Evolutionary conservation across 1,140 invertebrate species (phyloP), one percentile per base, ranked within the genome.

Genomic region (Drosophila subpulchrella): DNA sequence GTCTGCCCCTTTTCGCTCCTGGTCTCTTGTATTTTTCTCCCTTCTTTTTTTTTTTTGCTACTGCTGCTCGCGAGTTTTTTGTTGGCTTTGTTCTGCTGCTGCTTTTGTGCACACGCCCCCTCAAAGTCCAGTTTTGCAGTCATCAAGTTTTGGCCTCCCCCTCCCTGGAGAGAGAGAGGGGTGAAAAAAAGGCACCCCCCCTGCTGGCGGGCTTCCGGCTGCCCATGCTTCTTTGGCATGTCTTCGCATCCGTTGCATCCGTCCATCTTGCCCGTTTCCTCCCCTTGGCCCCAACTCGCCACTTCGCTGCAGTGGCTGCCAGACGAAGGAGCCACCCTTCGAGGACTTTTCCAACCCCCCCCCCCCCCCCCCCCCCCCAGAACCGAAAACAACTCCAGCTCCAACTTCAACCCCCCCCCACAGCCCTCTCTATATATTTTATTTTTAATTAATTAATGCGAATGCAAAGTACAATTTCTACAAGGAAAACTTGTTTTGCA

Each of bases 381-480:
- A n/a, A 50, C 51, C 32, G 17, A 48, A 59, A 44, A 20, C 20
- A 48, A 59, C 57, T 59, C 46, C 57, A 59, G 34, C 57, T 32
- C 46, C 20, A 20, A 20, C 20, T 20, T 20, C n/a, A n/a, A n/a
- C n/a, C n/a, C n/a, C n/a, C 20, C 20, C 20, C 20, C 20, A 1
- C 41, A 41, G 24, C 39, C 36, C 50, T 11, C 72, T 62, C 47
- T 74, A 73, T 82, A 84, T 89, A 90, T 89, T 89, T 89, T 89
- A 89, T 91, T 91, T 91, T 91, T 91, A 91, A 91, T 91, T 91
- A 91, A 91, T 91, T 91, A 91, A 91, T 91, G 89, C 85, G 88
- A 91, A 89, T 85, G 88, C 82, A 91, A 91, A 91, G 88, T 91
- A 90, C 83, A 79, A 81, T 84, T 91, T 91, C 89, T 91, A 91